These are phyloP conservation scores for Synanceia verrucosa DNA, from an alignment of 2,797 vertebrate species.

Conservation along the genomic window DNA sequence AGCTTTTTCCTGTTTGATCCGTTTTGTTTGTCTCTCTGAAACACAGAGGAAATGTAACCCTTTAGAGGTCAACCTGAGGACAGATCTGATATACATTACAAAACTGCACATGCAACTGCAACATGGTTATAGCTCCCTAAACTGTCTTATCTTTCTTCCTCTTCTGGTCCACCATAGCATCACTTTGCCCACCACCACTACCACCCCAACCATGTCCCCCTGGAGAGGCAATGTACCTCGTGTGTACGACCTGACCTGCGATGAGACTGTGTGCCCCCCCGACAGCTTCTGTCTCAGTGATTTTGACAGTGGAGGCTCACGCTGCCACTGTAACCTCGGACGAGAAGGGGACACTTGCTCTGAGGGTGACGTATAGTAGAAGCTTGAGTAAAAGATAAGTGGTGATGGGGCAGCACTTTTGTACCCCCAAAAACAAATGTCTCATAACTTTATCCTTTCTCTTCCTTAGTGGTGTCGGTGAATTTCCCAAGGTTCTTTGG, in stretches of 20 bases:
- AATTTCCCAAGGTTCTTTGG: slow-evolving; percentile 94
- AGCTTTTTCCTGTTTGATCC: slow-evolving; percentile 3
- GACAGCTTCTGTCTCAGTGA: slow-evolving; percentile 94
- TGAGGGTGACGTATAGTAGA: slow-evolving; percentile 77
- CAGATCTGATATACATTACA: not conserved
- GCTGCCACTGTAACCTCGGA: slow-evolving; percentile 94
- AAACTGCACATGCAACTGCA: not conserved
- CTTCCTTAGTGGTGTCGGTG: slow-evolving; percentile 84
- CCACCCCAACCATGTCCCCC: slow-evolving; percentile 54
- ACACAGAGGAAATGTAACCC: not conserved
- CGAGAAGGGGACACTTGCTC: slow-evolving; percentile 86
- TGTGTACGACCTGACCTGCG: slow-evolving; percentile 86
- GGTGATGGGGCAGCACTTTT: not conserved
- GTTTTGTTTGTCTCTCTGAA: not conserved
- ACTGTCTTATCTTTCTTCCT: not conserved
- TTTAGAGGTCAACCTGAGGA: not conserved
- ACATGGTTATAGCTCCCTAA: not conserved
- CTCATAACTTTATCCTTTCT: slow-evolving; percentile 9
- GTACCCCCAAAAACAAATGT: not conserved
- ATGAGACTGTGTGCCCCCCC: slow-evolving; percentile 87
- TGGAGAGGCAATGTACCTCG: slow-evolving; percentile 75
- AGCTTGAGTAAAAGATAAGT: not conserved
- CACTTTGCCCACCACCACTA: slow-evolving; percentile 41
- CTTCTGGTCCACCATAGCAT: slow-evolving; percentile 26
- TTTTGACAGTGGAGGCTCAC: slow-evolving; percentile 86